phyloP scores from a whole-genome alignment of 2,888 invertebrate species.

The Camptogramma bilineatum region DNA sequence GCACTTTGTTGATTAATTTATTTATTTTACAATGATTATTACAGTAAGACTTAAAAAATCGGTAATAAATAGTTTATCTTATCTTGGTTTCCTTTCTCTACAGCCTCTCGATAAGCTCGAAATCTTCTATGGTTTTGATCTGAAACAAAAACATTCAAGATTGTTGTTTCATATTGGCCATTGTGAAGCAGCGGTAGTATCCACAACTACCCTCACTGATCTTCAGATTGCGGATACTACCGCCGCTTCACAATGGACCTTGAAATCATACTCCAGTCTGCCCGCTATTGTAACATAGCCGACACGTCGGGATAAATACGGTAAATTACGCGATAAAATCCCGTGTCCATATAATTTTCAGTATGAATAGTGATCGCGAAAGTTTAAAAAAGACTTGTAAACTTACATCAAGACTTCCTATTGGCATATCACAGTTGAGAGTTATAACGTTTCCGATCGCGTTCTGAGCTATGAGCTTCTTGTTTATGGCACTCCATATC shows the following conservation, averaged over 20 bases:
- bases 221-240: too few relatives aligned
- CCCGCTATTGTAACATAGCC: too few relatives aligned
- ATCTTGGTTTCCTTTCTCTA: slow-evolving; percentile 53
- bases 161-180: too few relatives aligned
- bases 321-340: too few relatives aligned
- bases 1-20: slow-evolving; percentile 29
- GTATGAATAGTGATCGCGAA: too few relatives aligned
- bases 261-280: too few relatives aligned
- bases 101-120: slow-evolving; percentile 53
- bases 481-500: slow-evolving; percentile 81
- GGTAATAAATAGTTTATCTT: slow-evolving; percentile 31
- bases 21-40: slow-evolving; percentile 36
- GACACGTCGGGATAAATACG: too few relatives aligned
- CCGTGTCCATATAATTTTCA: too few relatives aligned
- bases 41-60: slow-evolving; percentile 29
- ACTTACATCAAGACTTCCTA: slow-evolving; percentile 61
- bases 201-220: too few relatives aligned
- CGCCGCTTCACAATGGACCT: too few relatives aligned
- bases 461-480: slow-evolving; percentile 71
- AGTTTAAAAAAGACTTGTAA: too few relatives aligned
- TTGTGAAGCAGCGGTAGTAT: too few relatives aligned
- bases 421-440: slow-evolving; percentile 78
- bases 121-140: slow-evolving; percentile 56
- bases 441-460: slow-evolving; percentile 82
- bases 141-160: slow-evolving; percentile 47